Conservation (phyloP, 2,113 vertebrate species). For the Corythornis madagascariensis region DNA sequence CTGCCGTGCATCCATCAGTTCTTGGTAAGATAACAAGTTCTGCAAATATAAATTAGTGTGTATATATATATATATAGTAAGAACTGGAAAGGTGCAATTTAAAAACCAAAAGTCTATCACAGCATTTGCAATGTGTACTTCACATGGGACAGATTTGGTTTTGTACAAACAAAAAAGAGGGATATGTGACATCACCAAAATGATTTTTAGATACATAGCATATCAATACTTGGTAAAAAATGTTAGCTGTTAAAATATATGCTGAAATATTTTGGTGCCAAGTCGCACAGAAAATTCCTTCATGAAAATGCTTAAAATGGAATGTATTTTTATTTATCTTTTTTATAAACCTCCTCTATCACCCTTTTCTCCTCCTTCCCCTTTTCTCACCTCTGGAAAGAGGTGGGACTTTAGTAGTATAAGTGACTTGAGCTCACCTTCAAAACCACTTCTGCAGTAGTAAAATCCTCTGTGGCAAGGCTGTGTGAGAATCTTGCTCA, state of each 20-base stretch:
- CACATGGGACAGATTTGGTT: background rate
- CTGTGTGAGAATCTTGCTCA: background rate
- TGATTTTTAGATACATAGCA: background rate
- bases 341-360: background rate
- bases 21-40: slow-evolving; percentile 85
- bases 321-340: background rate
- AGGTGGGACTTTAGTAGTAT: background rate
- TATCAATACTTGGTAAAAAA: background rate
- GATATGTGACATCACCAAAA: background rate
- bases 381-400: background rate
- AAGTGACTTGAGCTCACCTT: background rate
- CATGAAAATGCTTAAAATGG: background rate
- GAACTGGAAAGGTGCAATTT: background rate
- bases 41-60: background rate
- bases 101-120: background rate
- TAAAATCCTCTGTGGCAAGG: background rate
- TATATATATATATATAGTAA: background rate
- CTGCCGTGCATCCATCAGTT: slow-evolving; percentile 92
- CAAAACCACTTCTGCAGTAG: background rate
- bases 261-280: background rate
- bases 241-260: background rate
- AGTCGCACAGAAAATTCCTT: background rate
- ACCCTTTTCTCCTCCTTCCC: background rate
- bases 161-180: background rate
- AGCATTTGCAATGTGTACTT: background rate